Base-by-base conservation (phyloP, 2,797 vertebrate species). In the Lates japonicus region DNA sequence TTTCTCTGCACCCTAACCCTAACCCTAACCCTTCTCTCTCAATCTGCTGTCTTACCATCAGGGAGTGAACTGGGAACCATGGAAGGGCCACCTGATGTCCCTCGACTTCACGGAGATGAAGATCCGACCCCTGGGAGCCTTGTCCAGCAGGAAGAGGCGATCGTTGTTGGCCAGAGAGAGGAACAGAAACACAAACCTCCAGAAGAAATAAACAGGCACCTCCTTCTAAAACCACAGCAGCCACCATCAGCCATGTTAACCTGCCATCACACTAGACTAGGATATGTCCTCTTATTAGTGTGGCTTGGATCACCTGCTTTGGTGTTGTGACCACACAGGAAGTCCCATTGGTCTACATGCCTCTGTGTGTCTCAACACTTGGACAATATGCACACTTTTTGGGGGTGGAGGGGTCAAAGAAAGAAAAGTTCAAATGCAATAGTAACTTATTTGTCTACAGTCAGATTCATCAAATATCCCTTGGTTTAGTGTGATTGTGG, bases 31-130 rank as follows among this genome's bases (percentile, higher is more conserved):
- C n/a, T n/a, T n/a, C n/a, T 60, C 16, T 7, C n/a, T 74, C 65
- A 58, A 70, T 79, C 52, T 54, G 19, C 33, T 55, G 10, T 55
- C 59, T 58, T 74, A 60, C 76, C 80, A 35, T 11, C 75, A 98
- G 97, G 96, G 96, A 2, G 94, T 98, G 80, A 99, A 98, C 83
- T 98, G 97, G 97, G 94, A 98, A 74, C 96, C 97, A 0, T 98
- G 97, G 97, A 98, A 98, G 92, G 97, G 97, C 71, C 97, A 97
- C 55, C 94, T 97, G 68, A 95, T 93, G 60, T 98, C 97, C 73
- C 96, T 98, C 9, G 96, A 97, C 87, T 97, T 95, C 75, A 96
- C 94, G 0, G 97, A 98, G 86, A 94, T 98, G 95, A 98, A 97
- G 93, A 97, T 98, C 71, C 86, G 91, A 66, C 96, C 97, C 0